Base-by-base conservation (phyloP, 2,797 vertebrate species). In the Coendou prehensilis region DNA sequence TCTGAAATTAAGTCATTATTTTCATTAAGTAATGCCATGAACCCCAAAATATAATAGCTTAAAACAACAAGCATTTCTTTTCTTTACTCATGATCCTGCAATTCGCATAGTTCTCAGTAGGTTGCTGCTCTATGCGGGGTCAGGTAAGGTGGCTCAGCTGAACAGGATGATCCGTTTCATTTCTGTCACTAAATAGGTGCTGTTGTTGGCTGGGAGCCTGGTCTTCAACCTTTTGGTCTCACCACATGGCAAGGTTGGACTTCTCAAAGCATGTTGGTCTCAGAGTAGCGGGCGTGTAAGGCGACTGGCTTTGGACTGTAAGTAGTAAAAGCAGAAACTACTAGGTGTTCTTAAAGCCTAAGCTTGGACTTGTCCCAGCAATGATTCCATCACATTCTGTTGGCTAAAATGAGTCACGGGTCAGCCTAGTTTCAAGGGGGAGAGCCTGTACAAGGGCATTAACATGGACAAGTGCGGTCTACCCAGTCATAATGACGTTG, bases 1-100 rank as follows among this genome's bases (percentile, higher is more conserved):
- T 76, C 79, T 93, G 59, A 87, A 87, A 79, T 79, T 85, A 96
- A 85, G 30, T 50, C 54, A 56, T 37, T 71, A 47, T 63, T 90
- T 81, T 54, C 23, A 13, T 63, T 89, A 80, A 84, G 33, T 80
- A 30, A 88, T 93, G 57, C 14, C 41, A 45, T 93, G 41, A 82
- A 93, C 9, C 52, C 57, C 37, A 2, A 18, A 83, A 71, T n/a
- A 4, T 0, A 85, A 22, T 45, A 56, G 23, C 33, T 79, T 61
- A 30, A 57, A 89, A 52, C 50, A 57, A 6, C 26, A 9, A 56
- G 14, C 10, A 7, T n/a, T 75, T 64, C 80, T 4, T 85, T 64
- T 69, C 33, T 76, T 37, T 63, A 61, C 45, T 57, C 7, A 2
- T 79, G 61, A 28, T 37, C 83, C 73, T 87, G 2, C 3, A 23